Conservation (phyloP, 1,140 invertebrate genomes). For the Aphis craccivora region DNA sequence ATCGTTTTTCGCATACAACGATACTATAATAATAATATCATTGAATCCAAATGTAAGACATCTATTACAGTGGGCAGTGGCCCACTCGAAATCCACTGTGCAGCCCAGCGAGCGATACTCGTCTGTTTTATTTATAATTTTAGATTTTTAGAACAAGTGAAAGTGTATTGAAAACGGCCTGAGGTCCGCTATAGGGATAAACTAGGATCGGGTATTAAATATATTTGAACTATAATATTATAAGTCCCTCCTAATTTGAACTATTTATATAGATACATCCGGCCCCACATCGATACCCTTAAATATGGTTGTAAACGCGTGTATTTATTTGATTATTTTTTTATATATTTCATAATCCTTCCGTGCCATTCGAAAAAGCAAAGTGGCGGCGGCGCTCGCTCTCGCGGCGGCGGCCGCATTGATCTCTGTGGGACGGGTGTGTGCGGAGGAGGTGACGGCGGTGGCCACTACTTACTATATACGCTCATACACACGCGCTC, state of each 20-base stretch:
- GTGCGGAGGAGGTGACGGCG: not conserved
- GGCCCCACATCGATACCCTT: not conserved
- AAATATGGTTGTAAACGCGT: not conserved
- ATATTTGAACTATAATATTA: not conserved
- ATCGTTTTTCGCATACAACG: too few relatives aligned
- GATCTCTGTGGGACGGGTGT: not conserved
- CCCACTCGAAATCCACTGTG: too few relatives aligned
- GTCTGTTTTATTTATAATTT: not conserved
- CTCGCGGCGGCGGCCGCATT: constrained; percentile 22
- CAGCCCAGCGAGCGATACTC: too few relatives aligned
- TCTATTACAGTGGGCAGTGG: too few relatives aligned
- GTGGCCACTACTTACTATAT: not conserved
- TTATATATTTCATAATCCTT: not conserved
- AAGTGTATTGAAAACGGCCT: not conserved
- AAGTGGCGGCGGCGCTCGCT: not conserved
- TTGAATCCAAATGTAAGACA: too few relatives aligned
- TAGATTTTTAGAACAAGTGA: not conserved
- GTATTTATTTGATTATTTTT: not conserved
- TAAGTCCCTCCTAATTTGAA: not conserved
- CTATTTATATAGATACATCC: not conserved
- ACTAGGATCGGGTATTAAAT: not conserved
- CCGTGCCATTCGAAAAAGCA: not conserved
- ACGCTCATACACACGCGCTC: not conserved
- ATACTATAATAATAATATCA: too few relatives aligned
- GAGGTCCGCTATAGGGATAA: too few relatives aligned